Base-by-base conservation (phyloP, 2,888 invertebrate species). In the Diarsia dahlii region DNA sequence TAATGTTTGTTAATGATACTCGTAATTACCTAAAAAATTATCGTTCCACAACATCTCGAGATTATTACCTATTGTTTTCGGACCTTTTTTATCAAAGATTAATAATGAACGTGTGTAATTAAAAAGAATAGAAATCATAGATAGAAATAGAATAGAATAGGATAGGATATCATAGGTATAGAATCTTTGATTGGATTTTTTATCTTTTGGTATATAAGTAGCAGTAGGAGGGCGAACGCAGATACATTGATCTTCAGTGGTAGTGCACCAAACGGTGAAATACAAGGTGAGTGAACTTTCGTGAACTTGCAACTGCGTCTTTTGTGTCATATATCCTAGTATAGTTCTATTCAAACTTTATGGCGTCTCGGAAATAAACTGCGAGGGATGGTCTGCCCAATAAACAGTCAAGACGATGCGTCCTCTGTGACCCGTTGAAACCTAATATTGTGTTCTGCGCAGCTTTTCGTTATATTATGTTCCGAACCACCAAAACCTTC, bases 121-220 rank as follows among this genome's bases (percentile, higher is more conserved):
- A 87, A 74, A 77, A 68, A 71, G 65, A 28, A 28, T 28, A 28
- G 28, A 28, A 28, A 28, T 28, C 28, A 28, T 28, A 28, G 28
- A 28, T 28, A 28, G 28, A 28, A 28, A 28, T 28, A 28, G 28
- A 28, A 28, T 28, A 28, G 28, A 28, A 28, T 28, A 28, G 28
- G 28, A 28, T 28, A 28, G 28, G 2, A 28, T 28, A 28, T 1
- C 1, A 28, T 28, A 28, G 28, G 2, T 28, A 28, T 28, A 28
- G 28, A 28, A 84, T 87, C 83, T 84, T 67, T 81, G 71, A 79
- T 79, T 67, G 83, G 74, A 82, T 80, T 90, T 79, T 89, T 90
- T 91, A 92, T 93, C 91, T 71, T 6, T 70, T 73, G 46, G 77
- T 92, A 92, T 93, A 93, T 89, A 93, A 78, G 84, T 81, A 89